A percentile compares a stretch with the other conserved stretches of the same genome.
Evolutionary conservation across 1,140 invertebrate species (phyloP).

Genomic region (Sminthurides bifidus): DNA sequence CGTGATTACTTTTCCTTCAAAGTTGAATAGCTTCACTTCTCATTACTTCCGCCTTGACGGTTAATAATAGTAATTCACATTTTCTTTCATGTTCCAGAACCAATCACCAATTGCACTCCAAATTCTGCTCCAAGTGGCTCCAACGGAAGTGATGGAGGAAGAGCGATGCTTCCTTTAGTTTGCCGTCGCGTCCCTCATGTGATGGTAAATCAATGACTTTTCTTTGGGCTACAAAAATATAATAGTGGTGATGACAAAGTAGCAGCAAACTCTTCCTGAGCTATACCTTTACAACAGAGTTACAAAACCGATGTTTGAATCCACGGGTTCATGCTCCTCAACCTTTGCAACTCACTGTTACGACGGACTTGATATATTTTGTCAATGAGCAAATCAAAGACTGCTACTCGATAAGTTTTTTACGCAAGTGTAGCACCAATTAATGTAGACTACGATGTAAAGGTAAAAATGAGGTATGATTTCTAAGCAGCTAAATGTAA

Average conservation of each 20-base stretch:
- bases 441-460: too few relatives aligned
- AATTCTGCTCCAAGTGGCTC: constrained; percentile 78
- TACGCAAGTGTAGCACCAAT: too few relatives aligned
- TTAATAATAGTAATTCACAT: too few relatives aligned
- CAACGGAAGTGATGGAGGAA: constrained; percentile 48
- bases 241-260: neutral
- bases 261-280: neutral
- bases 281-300: neutral
- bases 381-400: too few relatives aligned
- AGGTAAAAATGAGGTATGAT: too few relatives aligned
- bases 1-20: neutral
- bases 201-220: neutral
- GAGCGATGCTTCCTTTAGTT: constrained; percentile 29
- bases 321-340: neutral
- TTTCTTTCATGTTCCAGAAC: too few relatives aligned
- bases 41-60: too few relatives aligned
- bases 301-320: neutral
- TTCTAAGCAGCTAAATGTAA: too few relatives aligned
- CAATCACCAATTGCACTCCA: constrained; percentile 79
- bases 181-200: neutral
- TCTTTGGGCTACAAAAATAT: neutral
- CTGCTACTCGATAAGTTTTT: too few relatives aligned
- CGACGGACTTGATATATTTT: too few relatives aligned
- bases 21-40: too few relatives aligned
- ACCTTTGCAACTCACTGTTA: neutral